Conservation (phyloP, 1,140 invertebrate genomes). For the Helicoverpa armigera region DNA sequence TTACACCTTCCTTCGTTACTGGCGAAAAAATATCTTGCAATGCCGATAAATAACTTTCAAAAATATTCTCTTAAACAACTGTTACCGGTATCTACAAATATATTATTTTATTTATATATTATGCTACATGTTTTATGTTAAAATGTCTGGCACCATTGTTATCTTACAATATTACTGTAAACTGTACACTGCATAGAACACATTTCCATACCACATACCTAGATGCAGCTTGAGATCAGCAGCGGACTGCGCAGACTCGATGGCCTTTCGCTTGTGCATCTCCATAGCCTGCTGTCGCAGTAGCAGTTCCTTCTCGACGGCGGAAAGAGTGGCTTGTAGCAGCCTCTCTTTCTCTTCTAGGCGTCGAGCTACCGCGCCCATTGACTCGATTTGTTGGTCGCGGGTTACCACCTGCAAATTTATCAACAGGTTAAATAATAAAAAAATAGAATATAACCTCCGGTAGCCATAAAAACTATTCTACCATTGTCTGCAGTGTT, state of each 20-base stretch:
- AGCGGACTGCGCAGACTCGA: conserved; percentile 97
- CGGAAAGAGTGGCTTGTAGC: conserved; percentile 96
- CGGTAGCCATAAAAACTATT: too few species aligned
- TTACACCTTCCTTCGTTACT: too few species aligned
- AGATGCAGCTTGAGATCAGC: conserved; percentile 99
- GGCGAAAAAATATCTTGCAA: too few species aligned
- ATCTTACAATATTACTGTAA: too few species aligned
- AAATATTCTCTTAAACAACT: too few species aligned
- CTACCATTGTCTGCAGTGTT: too few species aligned
- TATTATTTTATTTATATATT: too few species aligned
- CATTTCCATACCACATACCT: conserved; percentile 86
- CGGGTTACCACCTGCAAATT: conserved; percentile 89
- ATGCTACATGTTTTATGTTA: too few species aligned
- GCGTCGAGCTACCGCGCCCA: conserved; percentile 97
- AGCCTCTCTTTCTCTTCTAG: conserved; percentile 99
- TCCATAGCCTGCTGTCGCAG: conserved; percentile 98
- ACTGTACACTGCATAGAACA: not conserved
- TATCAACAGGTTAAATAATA: not conserved
- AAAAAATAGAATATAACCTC: too few species aligned
- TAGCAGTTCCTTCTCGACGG: conserved; percentile 97
- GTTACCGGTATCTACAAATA: too few species aligned
- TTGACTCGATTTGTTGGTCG: conserved; percentile 97
- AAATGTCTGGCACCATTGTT: too few species aligned
- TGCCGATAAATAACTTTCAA: too few species aligned
- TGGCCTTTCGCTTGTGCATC: conserved; percentile 98